Conservation (phyloP, 2,888 invertebrate species). For the Volucella inflata region DNA sequence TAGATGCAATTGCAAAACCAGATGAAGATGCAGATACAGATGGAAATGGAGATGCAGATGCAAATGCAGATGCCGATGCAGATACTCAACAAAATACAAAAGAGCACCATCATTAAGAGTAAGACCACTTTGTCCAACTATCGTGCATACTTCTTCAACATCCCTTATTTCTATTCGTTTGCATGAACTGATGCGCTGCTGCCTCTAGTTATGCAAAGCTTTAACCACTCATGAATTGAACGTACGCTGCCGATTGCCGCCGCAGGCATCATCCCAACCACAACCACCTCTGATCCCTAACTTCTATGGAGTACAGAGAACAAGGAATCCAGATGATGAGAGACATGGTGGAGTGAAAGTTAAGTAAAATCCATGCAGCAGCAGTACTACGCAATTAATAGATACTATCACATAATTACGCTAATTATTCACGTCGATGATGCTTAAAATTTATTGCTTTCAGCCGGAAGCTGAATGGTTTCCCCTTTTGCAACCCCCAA, state of each 20-base stretch:
- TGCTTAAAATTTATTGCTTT: conserved; percentile 74
- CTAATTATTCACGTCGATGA: conserved; percentile 76
- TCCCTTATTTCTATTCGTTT: no score
- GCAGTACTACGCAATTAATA: conserved; percentile 65
- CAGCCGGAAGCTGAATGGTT: conserved; percentile 59
- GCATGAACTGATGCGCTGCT: not conserved
- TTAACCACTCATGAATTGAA: conserved; percentile 33
- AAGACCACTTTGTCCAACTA: not conserved
- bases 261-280: conserved; percentile 40
- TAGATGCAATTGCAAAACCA: conserved; percentile 43
- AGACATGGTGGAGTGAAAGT: conserved; percentile 17
- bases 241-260: conserved; percentile 37
- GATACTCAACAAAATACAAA: conserved; percentile 19
- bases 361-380: conserved; percentile 65
- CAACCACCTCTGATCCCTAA: conserved; percentile 6
- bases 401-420: conserved; percentile 74
- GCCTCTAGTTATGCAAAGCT: conserved; percentile 40
- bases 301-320: not conserved
- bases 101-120: conserved; percentile 10
- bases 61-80: no score
- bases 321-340: conserved; percentile 62
- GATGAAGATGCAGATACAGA: no score
- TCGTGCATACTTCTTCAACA: no score
- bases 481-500: not conserved
- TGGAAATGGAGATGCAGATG: no score